A percentile compares a stretch with the other conserved stretches of the same genome.
phyloP scores from a whole-genome alignment of 2,797 vertebrate species.

The Neosalanx taihuensis region DNA sequence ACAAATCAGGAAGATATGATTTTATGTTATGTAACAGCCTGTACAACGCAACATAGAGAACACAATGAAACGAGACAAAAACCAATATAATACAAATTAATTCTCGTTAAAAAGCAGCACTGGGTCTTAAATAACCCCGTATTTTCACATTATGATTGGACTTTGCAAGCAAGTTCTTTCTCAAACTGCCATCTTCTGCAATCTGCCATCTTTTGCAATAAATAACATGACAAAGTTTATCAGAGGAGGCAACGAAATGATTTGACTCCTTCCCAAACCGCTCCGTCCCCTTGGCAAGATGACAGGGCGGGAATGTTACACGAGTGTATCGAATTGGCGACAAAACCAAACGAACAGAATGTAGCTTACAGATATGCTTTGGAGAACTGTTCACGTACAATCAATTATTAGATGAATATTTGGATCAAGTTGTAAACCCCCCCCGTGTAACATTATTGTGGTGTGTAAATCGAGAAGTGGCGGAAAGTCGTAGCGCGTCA shows the following conservation, averaged over 20 bases:
- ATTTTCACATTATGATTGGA: slow-evolving; percentile 78
- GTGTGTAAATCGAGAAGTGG: slow-evolving; percentile 34
- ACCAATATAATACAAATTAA: slow-evolving; percentile 63
- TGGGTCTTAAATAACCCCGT: slow-evolving; percentile 65
- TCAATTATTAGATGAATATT: slow-evolving; percentile 42
- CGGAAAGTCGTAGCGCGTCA: slow-evolving; percentile 28
- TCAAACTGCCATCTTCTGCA: slow-evolving; percentile 25
- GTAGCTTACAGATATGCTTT: slow-evolving; percentile 35
- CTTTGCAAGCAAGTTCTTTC: slow-evolving; percentile 49
- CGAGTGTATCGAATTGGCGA: slow-evolving; percentile 58
- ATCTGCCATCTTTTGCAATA: slow-evolving; percentile 20
- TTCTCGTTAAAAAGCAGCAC: slow-evolving; percentile 74
- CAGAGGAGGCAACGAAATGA: slow-evolving; percentile 28
- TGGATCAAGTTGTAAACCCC: slow-evolving; percentile 30
- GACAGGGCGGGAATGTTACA: slow-evolving; percentile 31
- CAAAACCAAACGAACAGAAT: slow-evolving; percentile 25
- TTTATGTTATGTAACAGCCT: slow-evolving; percentile 80
- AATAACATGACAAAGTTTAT: slow-evolving; percentile 46
- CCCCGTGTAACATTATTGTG: slow-evolving; percentile 36
- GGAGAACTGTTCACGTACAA: slow-evolving; percentile 55
- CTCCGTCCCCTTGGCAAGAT: slow-evolving; percentile 39
- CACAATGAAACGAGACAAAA: slow-evolving; percentile 43
- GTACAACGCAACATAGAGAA: slow-evolving; percentile 74
- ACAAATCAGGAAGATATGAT: slow-evolving; percentile 80
- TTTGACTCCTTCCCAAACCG: slow-evolving; percentile 12